Evolutionary conservation across 2,888 invertebrate species (phyloP), one percentile per base, ranked within the genome.

Genomic region (Ptilodon capucinus): DNA sequence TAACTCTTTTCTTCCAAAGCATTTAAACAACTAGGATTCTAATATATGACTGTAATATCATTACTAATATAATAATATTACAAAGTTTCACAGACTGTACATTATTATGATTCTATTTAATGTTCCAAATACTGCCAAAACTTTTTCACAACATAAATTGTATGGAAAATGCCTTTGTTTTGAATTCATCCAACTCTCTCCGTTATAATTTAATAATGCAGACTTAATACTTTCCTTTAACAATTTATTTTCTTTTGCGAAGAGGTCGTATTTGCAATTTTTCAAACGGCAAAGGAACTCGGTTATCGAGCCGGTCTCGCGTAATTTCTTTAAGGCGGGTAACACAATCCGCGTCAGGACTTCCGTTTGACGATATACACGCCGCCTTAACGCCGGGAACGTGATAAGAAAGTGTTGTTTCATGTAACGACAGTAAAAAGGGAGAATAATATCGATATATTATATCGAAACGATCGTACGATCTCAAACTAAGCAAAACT

Each of bases 211-310:
- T 30, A 30, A n/a, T 30, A 8, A n/a, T 30, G 30, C 3, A n/a
- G 13, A 30, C 13, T 54, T 54, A 54, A 47, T 44, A 50, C 49
- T 46, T 40, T 41, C 40, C 36, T 42, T 62, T 40, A 48, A 40
- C 51, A 48, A 58, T 50, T 48, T 50, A 45, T 45, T 48, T 52
- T 48, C 40, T 23, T 23, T 2, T 25, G 2, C 2, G 41, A 38
- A 40, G 47, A 50, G 42, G 36, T 30, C 17, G 30, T 32, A 9
- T 32, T 53, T 51, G 46, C 44, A 61, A 51, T 48, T 59, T 53
- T 48, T 48, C 41, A 40, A 48, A 25, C 40, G 19, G 50, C 54
- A 48, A 43, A 48, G 52, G 35, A 39, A 34, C 32, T 19, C 47
- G 13, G 32, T 49, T 49, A 48, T 56, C 51, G 40, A 30, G 18